These are phyloP conservation scores for Stenodera caucasica DNA, from an alignment of 2,888 invertebrate genomes.

Conservation along the genomic window DNA sequence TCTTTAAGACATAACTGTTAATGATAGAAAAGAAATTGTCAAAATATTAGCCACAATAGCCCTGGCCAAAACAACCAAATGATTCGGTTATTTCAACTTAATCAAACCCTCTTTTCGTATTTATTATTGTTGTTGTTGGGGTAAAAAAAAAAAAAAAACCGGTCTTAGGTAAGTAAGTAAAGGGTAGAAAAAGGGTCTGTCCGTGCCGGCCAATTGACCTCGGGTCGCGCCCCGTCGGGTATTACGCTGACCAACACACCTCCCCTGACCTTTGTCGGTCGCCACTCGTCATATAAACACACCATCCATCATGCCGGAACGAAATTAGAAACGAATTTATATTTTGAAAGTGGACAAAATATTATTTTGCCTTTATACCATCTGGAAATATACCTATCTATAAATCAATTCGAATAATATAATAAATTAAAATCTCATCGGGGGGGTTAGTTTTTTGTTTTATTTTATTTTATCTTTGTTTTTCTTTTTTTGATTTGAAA, in stretches of 20 bases:
- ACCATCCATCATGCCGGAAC: conserved; percentile 52
- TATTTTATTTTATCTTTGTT: neutral
- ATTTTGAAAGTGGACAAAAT: neutral
- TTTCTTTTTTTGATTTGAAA: neutral
- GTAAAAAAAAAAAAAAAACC: conserved; percentile 31
- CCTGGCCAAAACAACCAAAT: conserved; percentile 25
- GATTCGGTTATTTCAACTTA: conserved; percentile 40
- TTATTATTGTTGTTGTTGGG: conserved; percentile 12
- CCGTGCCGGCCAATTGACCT: conserved; percentile 56
- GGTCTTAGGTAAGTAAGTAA: conserved; percentile 36
- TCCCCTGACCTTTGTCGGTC: conserved; percentile 56
- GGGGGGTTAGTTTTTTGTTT: neutral
- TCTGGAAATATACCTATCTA: conserved; percentile 19
- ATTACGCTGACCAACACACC: conserved; percentile 55
- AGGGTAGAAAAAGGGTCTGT: conserved; percentile 14
- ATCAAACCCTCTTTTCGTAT: conserved; percentile 39
- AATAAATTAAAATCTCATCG: neutral
- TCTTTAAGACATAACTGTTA: too few species aligned
- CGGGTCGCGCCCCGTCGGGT: conserved; percentile 52
- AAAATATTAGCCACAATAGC: conserved; percentile 34
- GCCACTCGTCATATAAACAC: conserved; percentile 57
- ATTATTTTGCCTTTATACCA: too few species aligned
- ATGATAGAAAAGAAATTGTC: conserved; percentile 21
- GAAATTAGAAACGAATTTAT: conserved; percentile 52
- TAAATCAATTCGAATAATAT: too few species aligned